Evolutionary conservation across 2,888 invertebrate species (phyloP).

Genomic region (Acheta domesticus): DNA sequence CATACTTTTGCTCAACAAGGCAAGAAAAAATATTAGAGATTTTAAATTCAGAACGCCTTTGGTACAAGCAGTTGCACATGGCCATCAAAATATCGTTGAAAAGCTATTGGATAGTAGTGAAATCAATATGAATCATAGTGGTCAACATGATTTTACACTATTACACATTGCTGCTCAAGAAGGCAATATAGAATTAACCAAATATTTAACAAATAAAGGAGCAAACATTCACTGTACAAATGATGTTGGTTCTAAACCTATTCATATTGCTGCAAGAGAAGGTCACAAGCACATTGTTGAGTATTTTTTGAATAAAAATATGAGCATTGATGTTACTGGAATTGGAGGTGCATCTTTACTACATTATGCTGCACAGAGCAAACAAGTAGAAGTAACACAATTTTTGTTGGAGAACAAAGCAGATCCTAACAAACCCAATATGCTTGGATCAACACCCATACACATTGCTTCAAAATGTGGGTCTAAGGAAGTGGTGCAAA

Average conservation of each 20-base stretch:
- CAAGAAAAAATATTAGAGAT: conserved; percentile 23
- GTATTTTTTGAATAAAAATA: conserved; percentile 6
- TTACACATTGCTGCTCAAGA: conserved; percentile 19
- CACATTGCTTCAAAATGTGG: conserved; percentile 25
- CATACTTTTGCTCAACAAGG: conserved; percentile 25
- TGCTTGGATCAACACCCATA: background rate
- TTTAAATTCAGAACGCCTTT: conserved; percentile 35
- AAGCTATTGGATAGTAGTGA: conserved; percentile 34
- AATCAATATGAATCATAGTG: conserved; percentile 33
- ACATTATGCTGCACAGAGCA: conserved; percentile 3
- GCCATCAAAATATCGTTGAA: conserved; percentile 38
- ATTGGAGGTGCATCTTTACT: background rate
- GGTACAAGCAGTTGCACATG: conserved; percentile 40
- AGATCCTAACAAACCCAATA: conserved; percentile 23
- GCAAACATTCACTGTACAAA: background rate
- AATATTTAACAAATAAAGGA: background rate
- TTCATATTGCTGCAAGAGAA: conserved; percentile 23
- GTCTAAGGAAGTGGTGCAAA: conserved; percentile 2
- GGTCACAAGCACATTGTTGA: background rate
- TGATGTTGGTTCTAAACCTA: conserved; percentile 19
- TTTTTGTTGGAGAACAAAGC: conserved; percentile 18
- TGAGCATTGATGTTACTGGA: conserved; percentile 18
- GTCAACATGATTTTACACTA: conserved; percentile 20
- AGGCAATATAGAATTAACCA: conserved; percentile 10
- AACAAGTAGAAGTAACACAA: background rate